Evolutionary conservation across 2,113 vertebrate species (phyloP), one percentile per base, ranked within the genome.

Genomic region (Oncorhynchus keta): DNA sequence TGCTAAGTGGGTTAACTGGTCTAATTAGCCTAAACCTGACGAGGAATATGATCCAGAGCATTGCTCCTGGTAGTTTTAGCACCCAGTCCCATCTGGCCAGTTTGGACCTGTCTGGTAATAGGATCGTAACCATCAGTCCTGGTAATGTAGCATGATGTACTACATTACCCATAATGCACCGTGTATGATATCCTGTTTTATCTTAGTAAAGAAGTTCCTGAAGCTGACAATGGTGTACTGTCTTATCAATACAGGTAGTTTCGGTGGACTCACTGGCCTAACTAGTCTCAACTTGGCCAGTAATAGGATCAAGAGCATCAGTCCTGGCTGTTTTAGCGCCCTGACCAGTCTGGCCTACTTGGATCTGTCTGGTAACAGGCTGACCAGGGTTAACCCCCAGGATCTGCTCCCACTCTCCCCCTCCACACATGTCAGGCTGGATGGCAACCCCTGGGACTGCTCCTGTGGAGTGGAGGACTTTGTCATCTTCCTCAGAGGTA

Each of bases 401-500:
- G 78, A 76, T 6, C 87, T 94, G 66, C 26, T 14, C 26, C 80
- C 81, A 4, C 39, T 92, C 8, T 49, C 45, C 67, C 59, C n/a
- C 5, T 80, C 72, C 49, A 84, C 84, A 49, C 80, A 59, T 73
- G 65, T 93, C 62, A 45, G 51, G 39, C 83, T 94, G 3, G 49
- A 83, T 1, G 77, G 80, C 65, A 94, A 95, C 77, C 93, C 90
- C 0, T 95, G 94, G 94, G 72, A 86, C 76, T 94, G 93, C 30
- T 93, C 89, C 1, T 95, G 93, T 69, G 81, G 72, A 5, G 84
- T 88, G 3, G 61, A 81, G 0, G 86, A 91, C 77, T 92, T 91
- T 59, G 83, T 82, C 0, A 6, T 22, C 3, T 89, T 86, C 68
- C 49, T 95, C 0, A 90, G 77, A 91, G 94, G 93, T 93, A 72